Percentiles rank a stretch among this genome's conserved stretches.
phyloP scores from a whole-genome alignment of 2,113 vertebrate genomes.

The Anas platyrhynchos region DNA sequence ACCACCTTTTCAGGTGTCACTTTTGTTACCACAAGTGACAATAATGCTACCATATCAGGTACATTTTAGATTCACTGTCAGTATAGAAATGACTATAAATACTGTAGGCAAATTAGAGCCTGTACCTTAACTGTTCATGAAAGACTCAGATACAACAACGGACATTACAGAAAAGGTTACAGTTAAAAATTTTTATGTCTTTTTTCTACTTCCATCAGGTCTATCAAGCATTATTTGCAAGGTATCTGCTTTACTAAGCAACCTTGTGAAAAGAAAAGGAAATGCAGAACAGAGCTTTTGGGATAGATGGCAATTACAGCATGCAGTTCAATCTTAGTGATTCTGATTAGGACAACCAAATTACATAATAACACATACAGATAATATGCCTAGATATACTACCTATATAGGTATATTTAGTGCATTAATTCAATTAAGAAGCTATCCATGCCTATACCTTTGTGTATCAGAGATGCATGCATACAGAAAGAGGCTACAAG shows the following conservation, averaged over 20 bases:
- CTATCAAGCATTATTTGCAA: background rate
- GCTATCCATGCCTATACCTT: background rate
- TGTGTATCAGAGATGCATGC: background rate
- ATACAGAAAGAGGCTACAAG: background rate
- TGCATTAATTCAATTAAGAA: background rate
- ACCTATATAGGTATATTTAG: background rate
- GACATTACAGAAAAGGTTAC: background rate
- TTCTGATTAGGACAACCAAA: background rate
- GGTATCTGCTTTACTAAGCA: background rate
- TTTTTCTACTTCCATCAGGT: background rate
- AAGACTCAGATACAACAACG: background rate
- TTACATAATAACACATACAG: background rate
- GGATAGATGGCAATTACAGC: background rate
- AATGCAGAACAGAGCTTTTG: background rate
- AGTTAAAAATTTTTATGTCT: background rate
- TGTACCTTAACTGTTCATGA: background rate
- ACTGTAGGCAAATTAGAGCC: background rate
- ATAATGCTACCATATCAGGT: background rate
- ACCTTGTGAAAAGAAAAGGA: background rate
- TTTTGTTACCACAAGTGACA: background rate
- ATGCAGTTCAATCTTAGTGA: background rate
- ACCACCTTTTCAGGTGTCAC: background rate
- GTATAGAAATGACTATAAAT: background rate
- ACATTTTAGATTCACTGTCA: background rate
- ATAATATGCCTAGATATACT: background rate